phyloP scores from a whole-genome alignment of 2,888 invertebrate genomes.

The Vesta saturnalis region DNA sequence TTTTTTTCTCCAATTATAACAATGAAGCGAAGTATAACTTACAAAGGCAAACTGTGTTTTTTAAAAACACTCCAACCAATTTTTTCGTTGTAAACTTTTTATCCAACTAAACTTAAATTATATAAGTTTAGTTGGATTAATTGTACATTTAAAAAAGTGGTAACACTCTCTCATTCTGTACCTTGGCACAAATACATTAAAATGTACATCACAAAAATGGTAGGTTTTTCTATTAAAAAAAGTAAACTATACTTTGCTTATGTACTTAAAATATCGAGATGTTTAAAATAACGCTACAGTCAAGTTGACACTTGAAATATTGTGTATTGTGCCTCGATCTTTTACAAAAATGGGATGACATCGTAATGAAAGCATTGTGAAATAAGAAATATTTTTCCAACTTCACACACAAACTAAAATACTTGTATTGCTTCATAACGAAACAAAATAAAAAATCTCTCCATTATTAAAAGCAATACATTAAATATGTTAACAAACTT shows the following conservation, averaged over 20 bases:
- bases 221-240: no score
- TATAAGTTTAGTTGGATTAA: neutral
- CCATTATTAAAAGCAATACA: neutral
- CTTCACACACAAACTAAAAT: neutral
- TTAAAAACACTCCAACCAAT: neutral
- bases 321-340: no score
- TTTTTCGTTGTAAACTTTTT: neutral
- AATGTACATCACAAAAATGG: no score
- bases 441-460: neutral
- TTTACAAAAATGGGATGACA: no score
- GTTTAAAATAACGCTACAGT: no score
- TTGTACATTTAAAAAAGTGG: neutral
- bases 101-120: neutral
- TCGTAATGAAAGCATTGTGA: no score
- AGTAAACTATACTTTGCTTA: neutral
- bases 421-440: no score
- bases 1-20: slow-evolving; percentile 10
- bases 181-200: slow-evolving; percentile 7
- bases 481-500: neutral
- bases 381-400: no score
- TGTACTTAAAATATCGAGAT: neutral
- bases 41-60: no score
- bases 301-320: no score
- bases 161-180: no score
- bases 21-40: slow-evolving; percentile 2